Conservation (phyloP, 2,113 vertebrate genomes). For the Myotis yumanensis region DNA sequence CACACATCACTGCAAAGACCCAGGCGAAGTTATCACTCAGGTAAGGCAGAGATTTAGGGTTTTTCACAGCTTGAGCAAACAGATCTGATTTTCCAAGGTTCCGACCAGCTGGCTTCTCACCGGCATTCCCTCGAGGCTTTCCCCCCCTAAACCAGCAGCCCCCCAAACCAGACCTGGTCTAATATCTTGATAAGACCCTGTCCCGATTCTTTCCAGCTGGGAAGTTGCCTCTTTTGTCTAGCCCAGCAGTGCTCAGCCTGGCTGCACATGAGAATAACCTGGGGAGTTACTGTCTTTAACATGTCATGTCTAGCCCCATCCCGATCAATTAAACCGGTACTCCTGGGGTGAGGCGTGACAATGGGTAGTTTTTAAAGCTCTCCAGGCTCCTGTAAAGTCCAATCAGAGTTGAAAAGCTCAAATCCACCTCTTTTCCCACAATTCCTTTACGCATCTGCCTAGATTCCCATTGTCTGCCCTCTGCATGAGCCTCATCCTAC, state of each 20-base stretch:
- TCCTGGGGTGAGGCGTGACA: not conserved
- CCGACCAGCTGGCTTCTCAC: not conserved
- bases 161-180: not conserved
- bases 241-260: not conserved
- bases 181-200: not conserved
- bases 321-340: slow-evolving; percentile 29
- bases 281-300: slow-evolving; percentile 19
- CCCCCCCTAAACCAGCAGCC: not conserved
- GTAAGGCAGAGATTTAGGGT: not conserved
- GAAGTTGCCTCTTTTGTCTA: not conserved
- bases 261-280: not conserved
- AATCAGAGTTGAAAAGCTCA: not conserved
- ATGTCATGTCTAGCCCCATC: slow-evolving; percentile 24
- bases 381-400: not conserved
- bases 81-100: slow-evolving; percentile 40
- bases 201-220: slow-evolving; percentile 50
- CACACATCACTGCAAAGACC: not conserved
- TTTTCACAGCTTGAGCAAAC: not conserved
- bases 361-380: slow-evolving; percentile 28
- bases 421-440: not conserved
- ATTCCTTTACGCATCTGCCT: not conserved
- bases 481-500: fast-evolving
- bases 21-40: not conserved
- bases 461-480: not conserved
- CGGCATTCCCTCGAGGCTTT: not conserved